phyloP scores from a whole-genome alignment of 2,113 vertebrate genomes.

The Gnathonemus echidnorhynchus region DNA sequence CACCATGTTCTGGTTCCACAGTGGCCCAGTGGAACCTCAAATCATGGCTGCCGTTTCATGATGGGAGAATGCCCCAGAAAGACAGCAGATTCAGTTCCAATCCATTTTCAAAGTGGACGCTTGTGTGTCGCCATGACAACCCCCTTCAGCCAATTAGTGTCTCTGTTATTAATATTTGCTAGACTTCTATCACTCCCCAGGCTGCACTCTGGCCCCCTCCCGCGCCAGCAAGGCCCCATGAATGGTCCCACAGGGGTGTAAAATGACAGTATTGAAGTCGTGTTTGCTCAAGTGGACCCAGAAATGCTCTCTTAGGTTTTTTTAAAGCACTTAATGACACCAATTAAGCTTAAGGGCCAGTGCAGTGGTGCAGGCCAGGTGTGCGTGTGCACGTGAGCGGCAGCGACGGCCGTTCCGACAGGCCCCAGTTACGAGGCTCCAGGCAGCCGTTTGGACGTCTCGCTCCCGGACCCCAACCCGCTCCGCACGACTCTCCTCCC shows the following conservation, averaged over 20 bases:
- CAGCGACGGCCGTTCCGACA: not conserved
- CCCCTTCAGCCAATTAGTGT: not conserved
- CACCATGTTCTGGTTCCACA: not conserved
- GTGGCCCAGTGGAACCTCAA: not conserved
- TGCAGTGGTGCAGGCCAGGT: not conserved
- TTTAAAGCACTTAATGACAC: not conserved
- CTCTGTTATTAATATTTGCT: constrained; percentile 1
- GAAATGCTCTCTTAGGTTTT: not conserved
- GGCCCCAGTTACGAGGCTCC: not conserved
- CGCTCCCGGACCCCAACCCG: not conserved
- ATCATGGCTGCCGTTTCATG: not conserved
- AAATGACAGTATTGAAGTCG: not conserved
- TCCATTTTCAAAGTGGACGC: not conserved
- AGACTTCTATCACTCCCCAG: not conserved
- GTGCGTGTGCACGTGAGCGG: not conserved
- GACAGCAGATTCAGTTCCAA: not conserved
- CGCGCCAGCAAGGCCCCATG: not conserved
- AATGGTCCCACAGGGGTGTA: not conserved
- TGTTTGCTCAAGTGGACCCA: constrained; percentile 5
- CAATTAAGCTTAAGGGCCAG: not conserved
- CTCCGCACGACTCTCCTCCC: not conserved
- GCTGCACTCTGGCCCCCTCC: not conserved
- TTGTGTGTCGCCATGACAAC: not conserved
- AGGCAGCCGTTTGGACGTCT: not conserved
- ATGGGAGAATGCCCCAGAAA: not conserved